A percentile compares a stretch with the other conserved stretches of the same genome.
phyloP scores from a whole-genome alignment of 1,140 invertebrate species.

The Semibalanus balanoides region DNA sequence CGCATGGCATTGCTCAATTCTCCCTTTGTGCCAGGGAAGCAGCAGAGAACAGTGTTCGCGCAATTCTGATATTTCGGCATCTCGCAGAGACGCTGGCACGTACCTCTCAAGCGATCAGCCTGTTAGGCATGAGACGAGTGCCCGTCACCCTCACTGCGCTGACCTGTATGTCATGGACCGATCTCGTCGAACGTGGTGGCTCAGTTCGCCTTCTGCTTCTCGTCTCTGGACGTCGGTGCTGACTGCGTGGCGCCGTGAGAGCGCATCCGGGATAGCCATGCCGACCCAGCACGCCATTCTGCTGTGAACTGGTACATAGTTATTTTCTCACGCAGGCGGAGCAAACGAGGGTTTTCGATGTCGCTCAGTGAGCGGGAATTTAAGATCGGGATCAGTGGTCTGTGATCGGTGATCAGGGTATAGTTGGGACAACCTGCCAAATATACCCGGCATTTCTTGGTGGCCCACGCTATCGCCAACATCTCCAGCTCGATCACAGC shows the following conservation, averaged over 20 bases:
- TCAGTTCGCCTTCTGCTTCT: constrained; percentile 2
- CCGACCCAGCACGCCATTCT: constrained; percentile 3
- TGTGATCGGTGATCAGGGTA: constrained; percentile 12
- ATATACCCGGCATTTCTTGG: constrained; percentile 13
- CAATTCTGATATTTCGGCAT: background rate
- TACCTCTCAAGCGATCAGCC: constrained; percentile 4
- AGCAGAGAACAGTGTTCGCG: background rate
- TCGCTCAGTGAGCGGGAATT: constrained; percentile 8
- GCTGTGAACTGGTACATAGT: constrained; percentile 6
- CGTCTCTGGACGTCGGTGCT: background rate
- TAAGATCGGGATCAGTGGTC: constrained; percentile 13
- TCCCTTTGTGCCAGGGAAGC: constrained; percentile 7
- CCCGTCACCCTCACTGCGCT: background rate
- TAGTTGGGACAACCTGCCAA: constrained; percentile 12
- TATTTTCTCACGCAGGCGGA: constrained; percentile 4
- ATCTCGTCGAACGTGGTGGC: constrained; percentile 5
- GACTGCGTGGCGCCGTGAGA: background rate
- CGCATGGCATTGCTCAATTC: background rate
- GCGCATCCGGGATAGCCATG: constrained; percentile 5
- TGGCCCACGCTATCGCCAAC: no score
- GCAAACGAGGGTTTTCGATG: constrained; percentile 8
- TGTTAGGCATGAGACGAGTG: background rate
- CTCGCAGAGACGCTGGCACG: background rate
- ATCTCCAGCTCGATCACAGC: constrained; percentile 2
- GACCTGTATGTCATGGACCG: background rate